Percentiles rank a stretch among this genome's conserved stretches.
Conservation (phyloP, 2,888 invertebrate species). For the Ichneumoninae sp. region DNA sequence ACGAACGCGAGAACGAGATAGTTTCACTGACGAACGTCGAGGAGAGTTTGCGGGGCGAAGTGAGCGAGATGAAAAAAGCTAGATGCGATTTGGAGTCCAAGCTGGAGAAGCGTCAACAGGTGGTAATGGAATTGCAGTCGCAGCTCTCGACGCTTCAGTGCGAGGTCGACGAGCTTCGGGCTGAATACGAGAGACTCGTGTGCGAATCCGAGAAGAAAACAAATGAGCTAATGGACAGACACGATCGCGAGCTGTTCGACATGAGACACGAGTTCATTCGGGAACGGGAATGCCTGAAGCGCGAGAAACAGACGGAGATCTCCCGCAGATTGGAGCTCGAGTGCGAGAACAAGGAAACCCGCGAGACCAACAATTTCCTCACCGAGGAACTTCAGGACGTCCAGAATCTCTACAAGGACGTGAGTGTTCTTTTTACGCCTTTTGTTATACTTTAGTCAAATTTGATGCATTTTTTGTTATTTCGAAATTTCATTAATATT, state of each 20-base stretch:
- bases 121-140: conserved; percentile 72
- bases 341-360: conserved; percentile 66
- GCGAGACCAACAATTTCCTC: conserved; percentile 70
- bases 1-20: conserved; percentile 61
- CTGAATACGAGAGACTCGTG: conserved; percentile 70
- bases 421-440: conserved; percentile 48
- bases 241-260: conserved; percentile 65
- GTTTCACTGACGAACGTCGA: conserved; percentile 70
- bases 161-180: conserved; percentile 72
- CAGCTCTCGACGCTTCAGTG: conserved; percentile 73
- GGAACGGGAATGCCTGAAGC: conserved; percentile 71
- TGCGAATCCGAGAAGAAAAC: conserved; percentile 64
- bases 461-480: not conserved
- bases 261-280: conserved; percentile 70
- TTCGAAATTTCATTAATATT: too few species aligned
- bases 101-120: conserved; percentile 70
- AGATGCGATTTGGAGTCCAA: conserved; percentile 65
- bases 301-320: conserved; percentile 67
- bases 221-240: conserved; percentile 56
- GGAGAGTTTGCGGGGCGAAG: conserved; percentile 54
- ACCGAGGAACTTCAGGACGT: conserved; percentile 73
- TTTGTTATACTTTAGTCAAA: conserved; percentile 2
- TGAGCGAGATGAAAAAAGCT: conserved; percentile 61
- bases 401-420: conserved; percentile 74
- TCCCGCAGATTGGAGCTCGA: conserved; percentile 65